Evolutionary conservation across 2,888 invertebrate genomes (phyloP).

Genomic region (Spialia ferax): DNA sequence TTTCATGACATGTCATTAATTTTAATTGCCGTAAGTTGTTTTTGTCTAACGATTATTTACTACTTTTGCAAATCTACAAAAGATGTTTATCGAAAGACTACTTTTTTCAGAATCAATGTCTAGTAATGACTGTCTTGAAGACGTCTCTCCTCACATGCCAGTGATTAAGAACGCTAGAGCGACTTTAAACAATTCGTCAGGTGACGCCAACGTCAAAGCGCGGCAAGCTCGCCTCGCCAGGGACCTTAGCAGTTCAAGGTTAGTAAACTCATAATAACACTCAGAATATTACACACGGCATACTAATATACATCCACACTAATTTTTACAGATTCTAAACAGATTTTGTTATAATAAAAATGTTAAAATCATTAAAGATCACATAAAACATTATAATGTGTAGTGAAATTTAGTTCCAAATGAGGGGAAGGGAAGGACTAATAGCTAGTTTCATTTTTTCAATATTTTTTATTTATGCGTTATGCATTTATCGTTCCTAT

Average conservation of each 20-base stretch:
- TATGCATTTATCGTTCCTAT: conserved; percentile 64
- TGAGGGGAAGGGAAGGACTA: conserved; percentile 84
- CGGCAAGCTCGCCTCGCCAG: conserved; percentile 78
- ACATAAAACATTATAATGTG: conserved; percentile 9
- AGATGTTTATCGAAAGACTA: neutral
- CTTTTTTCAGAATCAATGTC: conserved; percentile 74
- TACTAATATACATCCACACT: conserved; percentile 13
- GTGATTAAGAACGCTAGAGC: conserved; percentile 73
- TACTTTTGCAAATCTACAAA: neutral
- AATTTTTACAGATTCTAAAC: too few relatives aligned
- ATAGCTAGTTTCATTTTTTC: conserved; percentile 34
- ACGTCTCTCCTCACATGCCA: conserved; percentile 73
- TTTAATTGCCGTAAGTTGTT: too few relatives aligned
- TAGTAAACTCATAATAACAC: too few relatives aligned
- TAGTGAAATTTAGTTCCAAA: conserved; percentile 57
- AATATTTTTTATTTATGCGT: conserved; percentile 46
- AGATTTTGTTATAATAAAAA: neutral
- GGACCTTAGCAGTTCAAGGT: conserved; percentile 79
- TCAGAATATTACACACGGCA: neutral
- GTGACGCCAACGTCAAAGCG: conserved; percentile 77
- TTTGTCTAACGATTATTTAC: too few relatives aligned
- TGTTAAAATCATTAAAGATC: neutral
- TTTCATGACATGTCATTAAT: too few relatives aligned
- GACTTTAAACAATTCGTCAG: conserved; percentile 66
- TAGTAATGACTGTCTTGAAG: conserved; percentile 77